phyloP scores from a whole-genome alignment of 1,140 invertebrate genomes.

The Procambarus clarkii region DNA sequence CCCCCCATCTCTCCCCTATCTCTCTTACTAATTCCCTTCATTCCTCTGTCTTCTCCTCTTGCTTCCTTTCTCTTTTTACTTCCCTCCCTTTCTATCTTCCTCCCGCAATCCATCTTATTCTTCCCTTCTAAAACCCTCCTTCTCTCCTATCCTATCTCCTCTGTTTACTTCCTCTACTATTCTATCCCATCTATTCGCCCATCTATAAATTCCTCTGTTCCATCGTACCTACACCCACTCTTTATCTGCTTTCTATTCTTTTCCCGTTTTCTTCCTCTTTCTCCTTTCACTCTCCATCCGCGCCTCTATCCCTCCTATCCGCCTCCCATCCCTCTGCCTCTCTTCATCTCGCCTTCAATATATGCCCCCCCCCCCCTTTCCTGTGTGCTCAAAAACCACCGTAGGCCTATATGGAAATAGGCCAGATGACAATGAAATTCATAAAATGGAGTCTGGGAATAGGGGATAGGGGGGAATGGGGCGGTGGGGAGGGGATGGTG shows the following conservation, averaged over 20 bases:
- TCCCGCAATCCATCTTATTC: no score
- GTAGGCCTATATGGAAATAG: slow-evolving; percentile 15
- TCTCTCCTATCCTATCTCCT: no score
- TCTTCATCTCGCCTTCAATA: background rate
- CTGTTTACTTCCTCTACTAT: background rate
- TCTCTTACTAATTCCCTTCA: background rate
- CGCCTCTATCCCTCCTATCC: background rate
- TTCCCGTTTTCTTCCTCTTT: background rate
- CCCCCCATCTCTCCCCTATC: no score
- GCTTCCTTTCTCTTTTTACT: background rate
- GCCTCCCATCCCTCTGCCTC: background rate
- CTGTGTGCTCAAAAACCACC: background rate
- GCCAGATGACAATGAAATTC: background rate
- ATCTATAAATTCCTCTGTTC: no score
- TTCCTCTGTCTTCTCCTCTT: no score
- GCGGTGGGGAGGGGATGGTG: background rate
- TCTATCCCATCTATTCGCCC: no score
- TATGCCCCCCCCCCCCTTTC: background rate
- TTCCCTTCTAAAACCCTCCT: no score
- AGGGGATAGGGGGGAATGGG: background rate
- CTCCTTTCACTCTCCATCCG: background rate
- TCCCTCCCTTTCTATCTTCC: no score
- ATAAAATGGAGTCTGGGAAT: background rate
- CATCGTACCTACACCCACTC: no score
- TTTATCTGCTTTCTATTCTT: no score